phyloP scores from a whole-genome alignment of 2,113 vertebrate genomes.

The Oncorhynchus gorbuscha region DNA sequence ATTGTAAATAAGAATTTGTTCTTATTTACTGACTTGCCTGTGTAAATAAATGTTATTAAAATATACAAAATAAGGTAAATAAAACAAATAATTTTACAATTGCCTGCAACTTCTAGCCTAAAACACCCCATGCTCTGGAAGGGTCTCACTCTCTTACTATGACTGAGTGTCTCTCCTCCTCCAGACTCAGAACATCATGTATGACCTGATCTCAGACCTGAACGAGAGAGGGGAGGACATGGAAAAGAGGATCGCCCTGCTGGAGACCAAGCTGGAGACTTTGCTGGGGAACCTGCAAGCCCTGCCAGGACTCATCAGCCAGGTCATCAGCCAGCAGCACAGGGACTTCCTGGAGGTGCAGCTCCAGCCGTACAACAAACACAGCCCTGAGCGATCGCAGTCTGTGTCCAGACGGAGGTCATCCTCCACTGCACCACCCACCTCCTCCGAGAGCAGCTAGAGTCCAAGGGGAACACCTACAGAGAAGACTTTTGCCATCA shows the following conservation, averaged over 20 bases:
- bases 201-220: conserved; percentile 97
- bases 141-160: background rate
- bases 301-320: conserved; percentile 93
- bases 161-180: conserved; percentile 59
- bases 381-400: conserved; percentile 87
- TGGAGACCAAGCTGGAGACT: conserved; percentile 96
- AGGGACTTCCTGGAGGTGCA: conserved; percentile 93
- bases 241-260: conserved; percentile 94
- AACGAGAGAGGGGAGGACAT: conserved; percentile 98
- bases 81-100: too few species aligned
- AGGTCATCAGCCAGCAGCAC: conserved; percentile 94
- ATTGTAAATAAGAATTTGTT: background rate
- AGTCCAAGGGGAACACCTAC: conserved; percentile 82
- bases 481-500: conserved; percentile 97
- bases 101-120: too few species aligned
- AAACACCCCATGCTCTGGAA: too few species aligned
- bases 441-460: conserved; percentile 99
- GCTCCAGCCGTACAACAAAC: conserved; percentile 89
- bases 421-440: conserved; percentile 94
- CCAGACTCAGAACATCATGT: conserved; percentile 99
- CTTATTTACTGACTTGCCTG: background rate
- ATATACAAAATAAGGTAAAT: too few species aligned
- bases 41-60: too few species aligned
- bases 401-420: conserved; percentile 91
- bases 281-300: conserved; percentile 93